phyloP scores from a whole-genome alignment of 2,888 invertebrate genomes.

The Venusia cambrica region DNA sequence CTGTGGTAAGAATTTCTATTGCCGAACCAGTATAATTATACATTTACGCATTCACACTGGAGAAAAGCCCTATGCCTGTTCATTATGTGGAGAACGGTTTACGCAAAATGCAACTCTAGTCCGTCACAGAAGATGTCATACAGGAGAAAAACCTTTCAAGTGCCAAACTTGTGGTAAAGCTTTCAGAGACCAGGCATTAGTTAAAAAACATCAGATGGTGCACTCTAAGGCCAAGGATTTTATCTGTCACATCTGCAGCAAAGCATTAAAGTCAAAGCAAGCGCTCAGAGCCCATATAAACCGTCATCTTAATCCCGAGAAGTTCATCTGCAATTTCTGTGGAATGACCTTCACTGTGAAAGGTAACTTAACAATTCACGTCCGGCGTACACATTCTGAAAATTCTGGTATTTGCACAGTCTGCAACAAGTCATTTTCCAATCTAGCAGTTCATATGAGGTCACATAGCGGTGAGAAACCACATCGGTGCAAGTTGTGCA shows the following conservation, averaged over 20 bases:
- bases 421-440: constrained; percentile 77
- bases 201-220: constrained; percentile 59
- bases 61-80: constrained; percentile 61
- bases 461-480: constrained; percentile 81
- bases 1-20: constrained; percentile 65
- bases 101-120: constrained; percentile 63
- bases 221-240: constrained; percentile 77
- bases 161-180: constrained; percentile 60
- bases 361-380: constrained; percentile 78
- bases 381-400: constrained; percentile 78
- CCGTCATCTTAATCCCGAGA: constrained; percentile 61
- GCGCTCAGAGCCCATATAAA: constrained; percentile 74
- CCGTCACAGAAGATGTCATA: constrained; percentile 65
- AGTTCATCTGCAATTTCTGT: constrained; percentile 66
- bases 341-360: constrained; percentile 75
- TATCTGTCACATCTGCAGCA: constrained; percentile 76
- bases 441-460: constrained; percentile 78
- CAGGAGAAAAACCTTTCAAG: constrained; percentile 64
- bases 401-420: constrained; percentile 75
- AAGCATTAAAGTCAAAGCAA: constrained; percentile 71
- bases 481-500: constrained; percentile 59
- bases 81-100: constrained; percentile 56
- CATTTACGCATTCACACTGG: constrained; percentile 67
- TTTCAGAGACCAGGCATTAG: constrained; percentile 56
- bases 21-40: constrained; percentile 61